These are phyloP conservation scores for Neria commutata DNA, from an alignment of 2,888 invertebrate genomes.

Conservation along the genomic window DNA sequence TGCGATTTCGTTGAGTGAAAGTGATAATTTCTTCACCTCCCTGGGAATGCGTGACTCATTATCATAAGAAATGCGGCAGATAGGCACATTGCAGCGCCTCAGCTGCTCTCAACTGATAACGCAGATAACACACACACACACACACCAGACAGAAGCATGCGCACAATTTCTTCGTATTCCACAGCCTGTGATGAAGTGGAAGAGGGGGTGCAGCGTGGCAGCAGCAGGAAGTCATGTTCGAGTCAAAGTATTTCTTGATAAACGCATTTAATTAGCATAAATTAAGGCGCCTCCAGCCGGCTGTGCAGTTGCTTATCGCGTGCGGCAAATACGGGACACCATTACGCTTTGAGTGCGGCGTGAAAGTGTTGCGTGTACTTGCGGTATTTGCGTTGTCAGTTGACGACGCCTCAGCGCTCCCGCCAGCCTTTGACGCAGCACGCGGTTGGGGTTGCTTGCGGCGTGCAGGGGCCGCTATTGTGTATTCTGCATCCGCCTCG, in stretches of 20 bases:
- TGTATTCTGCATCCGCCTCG: too few relatives aligned
- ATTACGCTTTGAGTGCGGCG: too few relatives aligned
- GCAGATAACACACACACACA: background rate
- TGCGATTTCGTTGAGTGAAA: background rate
- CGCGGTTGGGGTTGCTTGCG: too few relatives aligned
- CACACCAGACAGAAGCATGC: background rate
- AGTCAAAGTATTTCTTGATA: constrained; percentile 16
- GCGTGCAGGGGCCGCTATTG: too few relatives aligned
- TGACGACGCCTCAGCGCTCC: too few relatives aligned
- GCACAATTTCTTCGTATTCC: too few relatives aligned
- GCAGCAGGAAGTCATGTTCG: background rate
- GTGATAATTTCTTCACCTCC: background rate
- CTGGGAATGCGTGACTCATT: background rate
- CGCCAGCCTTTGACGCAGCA: too few relatives aligned
- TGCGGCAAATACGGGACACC: too few relatives aligned
- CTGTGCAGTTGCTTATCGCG: constrained; percentile 25
- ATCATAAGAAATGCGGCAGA: constrained; percentile 1
- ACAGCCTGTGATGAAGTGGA: background rate
- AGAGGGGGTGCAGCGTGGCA: background rate
- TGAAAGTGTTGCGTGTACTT: too few relatives aligned
- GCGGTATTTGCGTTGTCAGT: too few relatives aligned
- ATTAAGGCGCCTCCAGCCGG: constrained; percentile 26
- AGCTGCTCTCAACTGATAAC: background rate
- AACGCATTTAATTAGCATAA: constrained; percentile 46
- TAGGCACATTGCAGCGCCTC: background rate